These are phyloP conservation scores for Rhineura floridana DNA, from an alignment of 2,113 vertebrate species.

Conservation along the genomic window DNA sequence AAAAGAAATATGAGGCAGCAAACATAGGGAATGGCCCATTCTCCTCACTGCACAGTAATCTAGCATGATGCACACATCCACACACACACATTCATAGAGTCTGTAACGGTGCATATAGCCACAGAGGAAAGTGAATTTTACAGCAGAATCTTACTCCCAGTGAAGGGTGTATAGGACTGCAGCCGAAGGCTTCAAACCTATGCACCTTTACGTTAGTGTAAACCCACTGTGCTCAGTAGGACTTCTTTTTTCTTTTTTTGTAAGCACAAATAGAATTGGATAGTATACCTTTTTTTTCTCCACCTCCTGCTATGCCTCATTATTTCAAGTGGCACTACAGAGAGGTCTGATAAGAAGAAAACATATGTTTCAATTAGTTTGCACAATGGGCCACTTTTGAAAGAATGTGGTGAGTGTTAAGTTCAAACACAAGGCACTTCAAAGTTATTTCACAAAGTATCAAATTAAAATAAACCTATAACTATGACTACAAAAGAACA, in stretches of 20 bases:
- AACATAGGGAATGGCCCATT: background rate
- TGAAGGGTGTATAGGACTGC: background rate
- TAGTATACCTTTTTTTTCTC: background rate
- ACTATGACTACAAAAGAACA: background rate
- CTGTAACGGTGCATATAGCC: background rate
- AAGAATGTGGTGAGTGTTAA: background rate
- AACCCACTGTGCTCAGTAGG: background rate
- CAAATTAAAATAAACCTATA: background rate
- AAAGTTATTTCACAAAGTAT: background rate
- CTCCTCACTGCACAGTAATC: slow-evolving; percentile 3
- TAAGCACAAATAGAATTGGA: background rate
- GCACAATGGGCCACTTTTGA: slow-evolving; percentile 14
- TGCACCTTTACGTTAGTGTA: background rate
- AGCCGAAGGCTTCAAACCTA: background rate
- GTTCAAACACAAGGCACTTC: background rate
- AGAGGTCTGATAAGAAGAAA: slow-evolving; percentile 33
- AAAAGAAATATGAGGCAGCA: background rate
- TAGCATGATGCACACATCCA: background rate
- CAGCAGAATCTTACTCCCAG: background rate
- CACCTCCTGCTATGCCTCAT: slow-evolving; percentile 17
- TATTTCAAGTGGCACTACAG: slow-evolving; percentile 15
- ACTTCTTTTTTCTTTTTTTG: background rate
- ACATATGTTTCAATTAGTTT: background rate
- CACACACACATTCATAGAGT: background rate
- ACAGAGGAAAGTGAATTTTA: background rate